Base-by-base conservation (phyloP, 2,113 vertebrate species). In the Condylura cristata region DNA sequence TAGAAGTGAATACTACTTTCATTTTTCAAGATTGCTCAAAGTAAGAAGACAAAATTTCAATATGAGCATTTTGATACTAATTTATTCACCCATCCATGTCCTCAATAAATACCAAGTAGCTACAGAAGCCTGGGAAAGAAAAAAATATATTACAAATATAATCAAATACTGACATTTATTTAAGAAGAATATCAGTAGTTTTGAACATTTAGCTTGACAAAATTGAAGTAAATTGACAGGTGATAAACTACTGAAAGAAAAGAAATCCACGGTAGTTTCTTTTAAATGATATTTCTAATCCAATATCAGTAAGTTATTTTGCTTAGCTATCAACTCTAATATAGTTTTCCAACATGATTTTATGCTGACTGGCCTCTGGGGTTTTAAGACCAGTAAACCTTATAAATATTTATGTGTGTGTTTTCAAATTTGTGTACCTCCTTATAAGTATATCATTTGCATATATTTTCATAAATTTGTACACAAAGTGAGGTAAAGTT, bases 401-500 rank as follows among this genome's bases (percentile, higher is more conserved):
- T 88, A 93, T 85, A 86, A 83, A 92, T 96, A 95, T 91, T 92
- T 90, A 88, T 92, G 8, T 70, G 7, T 53, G 1, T 82, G 56
- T 88, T 91, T 95, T 79, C 56, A 56, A 89, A 83, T 79, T 90
- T 89, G 37, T 75, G 22, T 86, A 61, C 12, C n/a, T 13, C 34
- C 81, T 89, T 83, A 39, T 12, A 80, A 63, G 34, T 53, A 86
- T 81, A 83, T 18, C 22, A 86, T 93, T 91, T 89, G 68, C 80
- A 95, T 95, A 66, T 63, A 75, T 89, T 95, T 94, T 75, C 53
- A 93, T 13, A 41, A 60, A 76, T 93, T 83, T 95, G 46, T 91
- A 58, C 9, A 65, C 34, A 61, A 86, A 56, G 24, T 46, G 44
- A 93, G 17, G 16, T 75, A n/a, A 63, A 87, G 10, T 53, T n/a